Evolutionary conservation across 1,140 invertebrate species (phyloP).

Genomic region (Megathymus violae): DNA sequence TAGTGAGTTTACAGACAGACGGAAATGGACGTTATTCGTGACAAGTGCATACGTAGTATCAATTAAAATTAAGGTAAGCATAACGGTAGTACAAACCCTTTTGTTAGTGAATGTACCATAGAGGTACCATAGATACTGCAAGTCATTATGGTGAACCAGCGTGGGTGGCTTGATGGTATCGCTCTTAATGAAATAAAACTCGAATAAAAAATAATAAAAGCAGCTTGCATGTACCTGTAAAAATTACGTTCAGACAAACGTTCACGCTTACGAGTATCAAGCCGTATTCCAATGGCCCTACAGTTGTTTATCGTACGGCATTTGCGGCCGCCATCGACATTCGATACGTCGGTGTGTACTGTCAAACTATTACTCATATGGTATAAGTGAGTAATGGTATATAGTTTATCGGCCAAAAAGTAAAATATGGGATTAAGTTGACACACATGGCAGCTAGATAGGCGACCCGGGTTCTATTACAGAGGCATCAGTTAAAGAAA

Average conservation of each 20-base stretch:
- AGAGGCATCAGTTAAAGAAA: too few species aligned
- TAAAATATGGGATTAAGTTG: constrained; percentile 56
- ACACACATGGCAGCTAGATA: too few species aligned
- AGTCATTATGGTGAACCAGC: constrained; percentile 70
- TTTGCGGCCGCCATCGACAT: constrained; percentile 1
- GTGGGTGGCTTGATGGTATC: constrained; percentile 79
- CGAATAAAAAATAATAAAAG: constrained; percentile 60
- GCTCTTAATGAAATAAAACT: constrained; percentile 78
- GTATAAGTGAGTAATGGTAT: constrained; percentile 53
- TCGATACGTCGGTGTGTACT: constrained; percentile 23
- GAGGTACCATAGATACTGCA: constrained; percentile 67
- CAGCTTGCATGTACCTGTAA: constrained; percentile 43
- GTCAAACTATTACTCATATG: constrained; percentile 51
- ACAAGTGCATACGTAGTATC: neutral
- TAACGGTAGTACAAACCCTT: constrained; percentile 53
- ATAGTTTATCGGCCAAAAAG: constrained; percentile 55
- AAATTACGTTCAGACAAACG: constrained; percentile 41
- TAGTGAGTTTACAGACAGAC: too few species aligned
- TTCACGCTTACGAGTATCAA: too few species aligned
- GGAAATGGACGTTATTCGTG: too few species aligned
- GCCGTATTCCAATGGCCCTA: constrained; percentile 19
- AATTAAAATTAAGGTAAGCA: constrained; percentile 17
- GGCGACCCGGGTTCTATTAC: constrained; percentile 24
- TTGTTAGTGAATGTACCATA: constrained; percentile 53
- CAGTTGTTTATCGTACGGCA: constrained; percentile 10